A percentile compares a stretch with the other conserved stretches of the same genome.
Evolutionary conservation across 2,888 invertebrate genomes (phyloP).

Genomic region (Cryptophagus acutangulus): DNA sequence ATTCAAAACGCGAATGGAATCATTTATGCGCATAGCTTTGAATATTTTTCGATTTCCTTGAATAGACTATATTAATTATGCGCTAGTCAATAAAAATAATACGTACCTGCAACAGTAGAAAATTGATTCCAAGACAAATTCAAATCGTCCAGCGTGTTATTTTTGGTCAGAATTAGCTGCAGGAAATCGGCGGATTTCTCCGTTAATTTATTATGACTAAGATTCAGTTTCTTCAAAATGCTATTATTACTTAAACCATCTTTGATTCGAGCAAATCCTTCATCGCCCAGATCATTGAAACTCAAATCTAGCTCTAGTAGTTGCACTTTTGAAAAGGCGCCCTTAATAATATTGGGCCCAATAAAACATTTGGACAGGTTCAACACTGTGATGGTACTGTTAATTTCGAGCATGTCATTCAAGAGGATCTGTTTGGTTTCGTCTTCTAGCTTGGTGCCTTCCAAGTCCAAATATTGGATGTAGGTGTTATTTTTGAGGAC

Average conservation of each 20-base stretch:
- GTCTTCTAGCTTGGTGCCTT: conserved; percentile 47
- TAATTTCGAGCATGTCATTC: conserved; percentile 42
- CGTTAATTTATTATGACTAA: conserved; percentile 52
- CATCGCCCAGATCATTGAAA: conserved; percentile 47
- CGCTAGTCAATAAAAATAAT: conserved; percentile 9
- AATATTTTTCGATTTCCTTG: conserved; percentile 44
- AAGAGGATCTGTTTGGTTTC: conserved; percentile 45
- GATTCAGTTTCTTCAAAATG: conserved; percentile 44
- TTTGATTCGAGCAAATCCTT: conserved; percentile 43
- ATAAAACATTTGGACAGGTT: conserved; percentile 48
- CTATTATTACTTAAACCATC: conserved; percentile 39
- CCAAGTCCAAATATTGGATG: conserved; percentile 38
- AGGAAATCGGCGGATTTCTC: conserved; percentile 45
- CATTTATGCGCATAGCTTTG: conserved; percentile 40
- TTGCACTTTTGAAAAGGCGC: conserved; percentile 41
- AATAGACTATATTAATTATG: conserved; percentile 11
- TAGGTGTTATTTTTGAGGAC: conserved; percentile 42
- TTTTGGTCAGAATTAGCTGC: conserved; percentile 43
- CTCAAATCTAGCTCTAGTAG: conserved; percentile 46
- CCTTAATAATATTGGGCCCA: conserved; percentile 42
- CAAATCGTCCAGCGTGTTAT: conserved; percentile 46
- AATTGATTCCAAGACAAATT: conserved; percentile 55
- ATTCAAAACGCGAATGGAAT: conserved; percentile 40
- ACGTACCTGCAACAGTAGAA: conserved; percentile 41
- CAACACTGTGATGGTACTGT: conserved; percentile 38